phyloP scores from a whole-genome alignment of 2,797 vertebrate species.

The Ispidina lecontei region DNA sequence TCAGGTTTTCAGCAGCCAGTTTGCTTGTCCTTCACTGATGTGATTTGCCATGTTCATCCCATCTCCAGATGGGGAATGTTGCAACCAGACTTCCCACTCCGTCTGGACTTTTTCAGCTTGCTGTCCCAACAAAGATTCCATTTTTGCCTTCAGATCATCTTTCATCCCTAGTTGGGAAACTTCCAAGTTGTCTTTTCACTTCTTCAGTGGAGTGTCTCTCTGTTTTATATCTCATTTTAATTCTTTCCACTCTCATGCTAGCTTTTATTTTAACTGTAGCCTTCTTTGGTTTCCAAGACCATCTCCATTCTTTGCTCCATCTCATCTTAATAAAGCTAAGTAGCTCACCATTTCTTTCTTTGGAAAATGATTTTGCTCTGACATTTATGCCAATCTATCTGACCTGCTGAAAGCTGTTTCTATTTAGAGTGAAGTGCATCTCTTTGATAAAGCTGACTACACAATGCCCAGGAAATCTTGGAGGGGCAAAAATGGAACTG shows the following conservation, averaged over 20 bases:
- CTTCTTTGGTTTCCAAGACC: neutral
- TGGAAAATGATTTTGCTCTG: neutral
- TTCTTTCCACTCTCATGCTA: neutral
- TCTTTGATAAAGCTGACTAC: neutral
- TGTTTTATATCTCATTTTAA: neutral
- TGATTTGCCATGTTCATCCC: neutral
- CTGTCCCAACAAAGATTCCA: neutral
- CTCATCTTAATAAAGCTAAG: neutral
- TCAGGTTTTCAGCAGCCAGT: neutral
- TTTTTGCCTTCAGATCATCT: conserved; percentile 14
- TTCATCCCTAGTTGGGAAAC: neutral
- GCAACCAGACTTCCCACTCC: neutral
- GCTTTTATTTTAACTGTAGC: neutral
- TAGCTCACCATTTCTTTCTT: neutral
- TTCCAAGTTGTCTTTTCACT: neutral
- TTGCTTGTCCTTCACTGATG: neutral
- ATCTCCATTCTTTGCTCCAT: neutral
- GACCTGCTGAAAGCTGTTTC: neutral
- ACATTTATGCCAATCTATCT: neutral
- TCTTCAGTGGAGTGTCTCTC: neutral
- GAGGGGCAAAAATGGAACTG: neutral
- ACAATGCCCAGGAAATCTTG: neutral
- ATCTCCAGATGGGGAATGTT: neutral
- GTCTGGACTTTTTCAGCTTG: neutral
- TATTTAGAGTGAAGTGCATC: neutral